Percentiles rank a stretch among this genome's conserved stretches.
Conservation (phyloP, 2,888 invertebrate genomes). For the Caenorhabditis sp. region DNA sequence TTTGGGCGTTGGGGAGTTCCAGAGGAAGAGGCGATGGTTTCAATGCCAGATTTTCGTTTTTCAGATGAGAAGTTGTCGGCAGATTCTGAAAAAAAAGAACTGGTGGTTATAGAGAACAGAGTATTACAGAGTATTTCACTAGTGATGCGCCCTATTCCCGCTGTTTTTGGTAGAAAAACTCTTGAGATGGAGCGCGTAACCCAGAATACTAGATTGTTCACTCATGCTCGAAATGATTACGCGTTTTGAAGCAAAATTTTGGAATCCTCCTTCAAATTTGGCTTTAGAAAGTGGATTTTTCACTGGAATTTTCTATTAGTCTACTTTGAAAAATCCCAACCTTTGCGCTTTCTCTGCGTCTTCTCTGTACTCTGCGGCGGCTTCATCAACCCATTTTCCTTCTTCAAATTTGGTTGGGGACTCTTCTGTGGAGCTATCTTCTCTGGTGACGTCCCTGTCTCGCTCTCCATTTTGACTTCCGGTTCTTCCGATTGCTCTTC, state of each 20-base stretch:
- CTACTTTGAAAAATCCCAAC: too few species aligned
- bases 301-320: too few species aligned
- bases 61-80: conserved; percentile 36
- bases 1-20: conserved; percentile 54
- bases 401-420: conserved; percentile 4
- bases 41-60: conserved; percentile 52
- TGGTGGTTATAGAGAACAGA: too few species aligned
- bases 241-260: too few species aligned
- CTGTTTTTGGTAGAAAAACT: too few species aligned
- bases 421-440: conserved; percentile 14
- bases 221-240: too few species aligned
- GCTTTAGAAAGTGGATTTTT: too few species aligned
- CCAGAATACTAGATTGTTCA: too few species aligned
- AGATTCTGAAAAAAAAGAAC: conserved; percentile 37
- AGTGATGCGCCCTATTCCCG: too few species aligned
- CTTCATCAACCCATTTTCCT: conserved; percentile 42
- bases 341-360: conserved; percentile 45
- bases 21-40: conserved; percentile 24
- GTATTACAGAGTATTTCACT: too few species aligned
- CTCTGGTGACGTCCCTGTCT: background rate
- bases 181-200: too few species aligned
- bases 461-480: background rate
- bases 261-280: too few species aligned
- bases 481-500: conserved; percentile 1
- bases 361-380: conserved; percentile 44